A percentile compares a stretch with the other conserved stretches of the same genome.
These are phyloP conservation scores for Agonopterix arenella DNA, from an alignment of 2,888 invertebrate genomes.

Conservation along the genomic window DNA sequence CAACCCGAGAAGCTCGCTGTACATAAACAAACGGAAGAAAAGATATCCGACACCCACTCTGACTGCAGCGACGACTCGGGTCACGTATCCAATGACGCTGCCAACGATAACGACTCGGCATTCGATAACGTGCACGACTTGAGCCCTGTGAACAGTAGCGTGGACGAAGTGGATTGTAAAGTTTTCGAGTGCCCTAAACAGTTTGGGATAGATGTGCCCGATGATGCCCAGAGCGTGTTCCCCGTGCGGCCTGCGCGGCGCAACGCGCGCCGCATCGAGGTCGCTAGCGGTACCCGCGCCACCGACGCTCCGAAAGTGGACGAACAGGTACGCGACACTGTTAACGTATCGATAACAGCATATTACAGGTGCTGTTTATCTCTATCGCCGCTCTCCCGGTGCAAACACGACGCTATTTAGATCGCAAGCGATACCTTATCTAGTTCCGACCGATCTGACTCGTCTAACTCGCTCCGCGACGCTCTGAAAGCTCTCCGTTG, in stretches of 20 bases:
- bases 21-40: constrained; percentile 63
- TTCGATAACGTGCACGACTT: constrained; percentile 54
- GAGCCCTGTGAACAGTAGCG: constrained; percentile 34
- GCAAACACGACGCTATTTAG: constrained; percentile 37
- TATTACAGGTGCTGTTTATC: constrained; percentile 58
- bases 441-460: constrained; percentile 25
- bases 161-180: constrained; percentile 62
- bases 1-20: constrained; percentile 51
- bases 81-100: constrained; percentile 88
- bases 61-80: constrained; percentile 89
- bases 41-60: constrained; percentile 78
- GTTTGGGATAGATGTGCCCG: constrained; percentile 56
- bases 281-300: constrained; percentile 73
- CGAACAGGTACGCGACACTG: constrained; percentile 73
- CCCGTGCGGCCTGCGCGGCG: constrained; percentile 68
- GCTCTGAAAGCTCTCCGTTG: constrained; percentile 42
- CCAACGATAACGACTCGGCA: constrained; percentile 80
- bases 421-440: constrained; percentile 36
- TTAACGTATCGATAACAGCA: constrained; percentile 69
- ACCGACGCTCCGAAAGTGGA: constrained; percentile 71
- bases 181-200: constrained; percentile 52
- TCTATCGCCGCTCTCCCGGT: constrained; percentile 22
- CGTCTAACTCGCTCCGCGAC: constrained; percentile 30
- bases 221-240: constrained; percentile 58
- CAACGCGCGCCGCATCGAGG: constrained; percentile 66